These are phyloP conservation scores for Caenorhabditis virilis DNA, from an alignment of 2,888 invertebrate genomes.

Conservation along the genomic window DNA sequence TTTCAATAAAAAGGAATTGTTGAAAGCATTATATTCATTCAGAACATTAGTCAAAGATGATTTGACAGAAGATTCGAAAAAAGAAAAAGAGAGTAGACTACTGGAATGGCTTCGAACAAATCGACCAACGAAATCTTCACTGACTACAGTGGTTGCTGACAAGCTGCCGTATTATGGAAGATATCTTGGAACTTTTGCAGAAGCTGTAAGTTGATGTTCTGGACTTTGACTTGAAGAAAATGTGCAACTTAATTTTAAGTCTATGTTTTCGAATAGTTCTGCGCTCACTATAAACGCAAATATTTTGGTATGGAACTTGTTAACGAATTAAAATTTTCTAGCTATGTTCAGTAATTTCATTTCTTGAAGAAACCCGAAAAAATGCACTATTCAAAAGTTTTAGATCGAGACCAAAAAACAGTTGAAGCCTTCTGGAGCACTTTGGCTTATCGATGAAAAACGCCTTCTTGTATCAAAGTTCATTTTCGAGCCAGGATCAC, in stretches of 20 bases:
- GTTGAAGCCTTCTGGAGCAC: conserved; percentile 55
- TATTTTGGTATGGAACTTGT: too few species aligned
- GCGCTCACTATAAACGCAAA: too few species aligned
- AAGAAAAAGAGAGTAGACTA: conserved; percentile 55
- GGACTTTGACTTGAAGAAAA: too few species aligned
- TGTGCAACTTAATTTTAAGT: too few species aligned
- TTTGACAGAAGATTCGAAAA: conserved; percentile 46
- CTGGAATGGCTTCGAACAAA: conserved; percentile 66
- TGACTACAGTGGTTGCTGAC: conserved; percentile 40
- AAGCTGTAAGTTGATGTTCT: conserved; percentile 34
- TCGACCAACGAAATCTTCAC: conserved; percentile 48
- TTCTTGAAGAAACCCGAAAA: too few species aligned
- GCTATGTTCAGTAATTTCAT: too few species aligned
- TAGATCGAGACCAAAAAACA: conserved; percentile 29
- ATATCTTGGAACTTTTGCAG: conserved; percentile 64
- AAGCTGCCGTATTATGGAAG: conserved; percentile 66
- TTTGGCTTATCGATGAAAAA: conserved; percentile 64
- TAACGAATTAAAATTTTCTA: conserved; percentile 8
- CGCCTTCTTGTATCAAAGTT: conserved; percentile 66
- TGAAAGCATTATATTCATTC: too few species aligned
- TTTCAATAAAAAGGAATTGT: not conserved
- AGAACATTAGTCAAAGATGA: conserved; percentile 11
- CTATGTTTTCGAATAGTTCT: too few species aligned
- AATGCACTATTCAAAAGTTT: too few species aligned
- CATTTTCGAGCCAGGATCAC: conserved; percentile 62